Evolutionary conservation across 2,888 invertebrate species (phyloP), one percentile per base, ranked within the genome.

Genomic region (Hydrotaea diabolus): DNA sequence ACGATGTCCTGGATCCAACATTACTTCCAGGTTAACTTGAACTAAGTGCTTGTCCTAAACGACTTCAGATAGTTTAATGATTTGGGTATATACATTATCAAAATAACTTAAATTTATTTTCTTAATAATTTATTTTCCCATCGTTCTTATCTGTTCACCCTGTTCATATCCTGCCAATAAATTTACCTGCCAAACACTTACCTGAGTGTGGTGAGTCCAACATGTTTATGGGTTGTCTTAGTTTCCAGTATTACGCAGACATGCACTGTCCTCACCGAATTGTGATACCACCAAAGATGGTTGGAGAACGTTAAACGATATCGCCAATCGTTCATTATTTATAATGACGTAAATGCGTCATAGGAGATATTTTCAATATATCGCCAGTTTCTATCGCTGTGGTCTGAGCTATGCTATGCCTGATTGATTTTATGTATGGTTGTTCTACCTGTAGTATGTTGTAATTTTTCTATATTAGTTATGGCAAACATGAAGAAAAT

Each of bases 301-400:
- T 11, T 17, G 39, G 39, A n/a, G 15, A 43, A 23, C 31, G 13
- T 2, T 13, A n/a, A 23, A 15, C 46, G 23, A 43, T 36, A 59
- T 9, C 59, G 19, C 59, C 23, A 46, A 57, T n/a, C 39, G 39
- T 43, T 23, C 46, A 43, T 21, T 46, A 19, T 71, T 80, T 62
- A 69, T 23, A 55, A 62, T 15, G 23, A 1, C 57, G n/a, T 46
- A 69, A 75, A 71, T 80, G 76, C 75, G 80, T 80, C 71, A 75
- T 76, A 11, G 31, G 2, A 36, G n/a, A 62, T 53, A 36, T 76
- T 36, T 49, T 71, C 23, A 39, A 74, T 39, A 59, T 71, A n/a
- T 23, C 13, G 15, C 43, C 15, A 59, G 15, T 36, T 64, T 64
- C 57, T 66, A n/a, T 15, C 11, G 66, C 19, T n/a, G n/a, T n/a